A percentile compares a stretch with the other conserved stretches of the same genome.
Evolutionary conservation across 2,888 invertebrate genomes (phyloP).

Genomic region (Phortica okadai): DNA sequence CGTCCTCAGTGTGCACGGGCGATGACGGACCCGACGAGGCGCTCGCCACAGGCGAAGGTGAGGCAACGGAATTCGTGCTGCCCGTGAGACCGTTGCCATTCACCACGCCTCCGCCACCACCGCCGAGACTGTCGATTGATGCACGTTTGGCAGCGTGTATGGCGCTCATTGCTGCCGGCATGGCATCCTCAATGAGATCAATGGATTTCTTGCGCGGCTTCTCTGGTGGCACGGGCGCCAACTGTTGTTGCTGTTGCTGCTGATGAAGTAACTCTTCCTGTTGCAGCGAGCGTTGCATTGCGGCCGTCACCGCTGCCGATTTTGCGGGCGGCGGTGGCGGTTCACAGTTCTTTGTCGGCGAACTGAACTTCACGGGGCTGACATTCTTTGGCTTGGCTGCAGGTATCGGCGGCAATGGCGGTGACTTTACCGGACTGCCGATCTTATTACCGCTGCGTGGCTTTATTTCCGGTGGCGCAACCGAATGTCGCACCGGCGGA

Average conservation of each 20-base stretch:
- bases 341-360: conserved; percentile 72
- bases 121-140: conserved; percentile 67
- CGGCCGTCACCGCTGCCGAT: conserved; percentile 69
- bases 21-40: conserved; percentile 76
- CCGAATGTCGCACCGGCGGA: conserved; percentile 70
- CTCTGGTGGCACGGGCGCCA: conserved; percentile 71
- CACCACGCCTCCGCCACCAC: conserved; percentile 48
- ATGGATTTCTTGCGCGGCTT: conserved; percentile 74
- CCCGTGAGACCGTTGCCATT: conserved; percentile 56
- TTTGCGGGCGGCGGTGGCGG: conserved; percentile 72
- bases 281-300: conserved; percentile 67
- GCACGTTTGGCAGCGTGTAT: conserved; percentile 65
- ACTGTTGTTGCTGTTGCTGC: conserved; percentile 43
- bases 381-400: conserved; percentile 74
- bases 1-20: conserved; percentile 76
- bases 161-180: conserved; percentile 46
- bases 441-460: conserved; percentile 73
- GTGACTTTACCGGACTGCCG: conserved; percentile 75
- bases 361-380: conserved; percentile 74
- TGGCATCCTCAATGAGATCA: conserved; percentile 71
- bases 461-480: conserved; percentile 75
- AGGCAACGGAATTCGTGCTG: conserved; percentile 68
- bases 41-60: conserved; percentile 73
- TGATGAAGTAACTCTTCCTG: conserved; percentile 63
- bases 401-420: conserved; percentile 75